phyloP scores from a whole-genome alignment of 2,797 vertebrate genomes.

The Tamandua tetradactyla region DNA sequence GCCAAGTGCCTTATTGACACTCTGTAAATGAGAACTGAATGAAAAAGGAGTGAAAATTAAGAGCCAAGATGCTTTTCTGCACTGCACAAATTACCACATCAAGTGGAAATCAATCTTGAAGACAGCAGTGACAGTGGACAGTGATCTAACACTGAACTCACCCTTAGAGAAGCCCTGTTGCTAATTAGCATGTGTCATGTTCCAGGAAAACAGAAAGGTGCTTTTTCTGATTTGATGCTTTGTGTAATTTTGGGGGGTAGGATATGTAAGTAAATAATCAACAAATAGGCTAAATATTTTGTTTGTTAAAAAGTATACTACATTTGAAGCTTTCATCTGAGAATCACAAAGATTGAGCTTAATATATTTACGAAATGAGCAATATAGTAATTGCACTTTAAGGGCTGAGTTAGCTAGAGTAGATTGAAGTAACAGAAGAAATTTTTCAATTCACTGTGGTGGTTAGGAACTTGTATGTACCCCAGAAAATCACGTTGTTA shows the following conservation, averaged over 20 bases:
- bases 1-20: fast-evolving
- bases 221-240: not conserved
- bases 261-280: not conserved
- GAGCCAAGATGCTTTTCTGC: not conserved
- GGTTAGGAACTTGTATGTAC: too few species aligned
- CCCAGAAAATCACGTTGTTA: too few species aligned
- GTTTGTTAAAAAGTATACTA: not conserved
- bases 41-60: not conserved
- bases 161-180: not conserved
- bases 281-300: fast-evolving
- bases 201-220: not conserved
- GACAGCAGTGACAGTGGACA: fast-evolving
- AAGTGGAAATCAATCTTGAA: not conserved
- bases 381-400: not conserved
- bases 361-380: not conserved
- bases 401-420: not conserved
- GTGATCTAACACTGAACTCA: not conserved
- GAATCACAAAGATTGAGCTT: not conserved
- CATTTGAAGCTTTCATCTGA: not conserved
- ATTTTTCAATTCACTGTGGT: not conserved
- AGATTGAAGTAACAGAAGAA: not conserved
- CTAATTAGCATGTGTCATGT: fast-evolving
- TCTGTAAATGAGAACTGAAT: not conserved
- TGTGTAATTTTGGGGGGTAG: too few species aligned
- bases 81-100: not conserved